These are phyloP conservation scores for Knipowitschia caucasica DNA, from an alignment of 2,797 vertebrate species.

Conservation along the genomic window DNA sequence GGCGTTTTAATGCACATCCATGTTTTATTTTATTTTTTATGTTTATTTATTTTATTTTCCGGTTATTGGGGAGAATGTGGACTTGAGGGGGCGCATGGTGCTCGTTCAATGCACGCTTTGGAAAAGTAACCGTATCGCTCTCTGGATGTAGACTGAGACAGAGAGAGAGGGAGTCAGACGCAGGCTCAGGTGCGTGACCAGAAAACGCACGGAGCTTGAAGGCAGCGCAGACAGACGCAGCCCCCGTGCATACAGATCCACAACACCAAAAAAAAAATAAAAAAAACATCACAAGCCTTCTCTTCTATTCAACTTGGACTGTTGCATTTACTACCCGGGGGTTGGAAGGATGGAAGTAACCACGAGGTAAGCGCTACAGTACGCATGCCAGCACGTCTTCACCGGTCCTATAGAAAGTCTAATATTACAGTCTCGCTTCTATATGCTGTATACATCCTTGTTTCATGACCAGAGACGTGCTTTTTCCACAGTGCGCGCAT, in stretches of 20 bases:
- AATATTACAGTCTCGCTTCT: constrained; percentile 18
- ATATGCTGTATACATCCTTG: neutral
- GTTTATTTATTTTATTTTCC: no score
- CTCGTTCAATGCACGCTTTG: neutral
- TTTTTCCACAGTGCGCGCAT: constrained; percentile 11
- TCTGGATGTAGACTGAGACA: constrained; percentile 6
- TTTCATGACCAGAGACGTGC: neutral
- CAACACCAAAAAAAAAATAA: neutral
- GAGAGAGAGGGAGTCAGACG: constrained; percentile 40
- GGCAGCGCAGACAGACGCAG: constrained; percentile 32
- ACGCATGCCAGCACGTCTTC: neutral
- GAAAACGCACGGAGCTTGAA: constrained; percentile 65
- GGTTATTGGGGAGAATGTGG: neutral
- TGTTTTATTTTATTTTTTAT: no score
- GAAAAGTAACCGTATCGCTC: neutral
- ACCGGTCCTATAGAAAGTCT: constrained; percentile 8
- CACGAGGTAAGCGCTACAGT: constrained; percentile 44
- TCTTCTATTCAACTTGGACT: constrained; percentile 40
- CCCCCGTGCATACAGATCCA: constrained; percentile 45
- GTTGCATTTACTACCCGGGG: constrained; percentile 17
- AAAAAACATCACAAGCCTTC: no score
- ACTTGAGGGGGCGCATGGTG: neutral
- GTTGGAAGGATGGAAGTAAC: constrained; percentile 1
- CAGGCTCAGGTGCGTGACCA: constrained; percentile 73
- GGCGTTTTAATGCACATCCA: no score